Evolutionary conservation across 2,888 invertebrate genomes (phyloP).

Genomic region (Isoperla grammatica): DNA sequence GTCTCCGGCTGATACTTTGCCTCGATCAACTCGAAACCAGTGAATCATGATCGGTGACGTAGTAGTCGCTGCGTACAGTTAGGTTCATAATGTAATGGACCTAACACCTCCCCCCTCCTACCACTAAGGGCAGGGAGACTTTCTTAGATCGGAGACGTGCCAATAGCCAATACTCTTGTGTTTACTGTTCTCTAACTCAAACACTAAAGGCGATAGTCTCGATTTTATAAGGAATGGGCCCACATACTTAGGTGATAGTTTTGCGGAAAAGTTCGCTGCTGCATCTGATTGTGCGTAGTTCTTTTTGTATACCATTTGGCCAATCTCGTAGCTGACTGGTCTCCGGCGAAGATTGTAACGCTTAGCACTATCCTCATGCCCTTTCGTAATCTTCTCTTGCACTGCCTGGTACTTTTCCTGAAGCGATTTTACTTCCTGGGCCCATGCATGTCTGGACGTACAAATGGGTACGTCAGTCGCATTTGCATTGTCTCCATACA

Average conservation of each 20-base stretch:
- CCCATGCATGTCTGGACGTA: not conserved
- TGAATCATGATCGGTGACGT: too few relatives aligned
- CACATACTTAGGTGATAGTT: conserved; percentile 33
- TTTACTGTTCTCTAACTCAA: not conserved
- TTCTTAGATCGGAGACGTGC: not conserved
- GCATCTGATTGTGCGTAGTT: conserved; percentile 23
- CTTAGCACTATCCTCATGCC: not conserved
- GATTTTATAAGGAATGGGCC: conserved; percentile 28
- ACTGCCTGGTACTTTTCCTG: not conserved
- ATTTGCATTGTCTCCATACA: not conserved
- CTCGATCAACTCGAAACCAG: too few relatives aligned
- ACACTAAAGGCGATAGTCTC: not conserved
- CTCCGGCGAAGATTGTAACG: conserved; percentile 7
- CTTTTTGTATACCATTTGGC: conserved; percentile 1
- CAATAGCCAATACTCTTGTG: not conserved
- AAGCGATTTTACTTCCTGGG: not conserved
- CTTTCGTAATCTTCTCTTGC: not conserved
- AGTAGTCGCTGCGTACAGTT: too few relatives aligned
- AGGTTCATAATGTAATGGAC: too few relatives aligned
- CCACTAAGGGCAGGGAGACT: not conserved
- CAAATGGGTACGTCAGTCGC: too few relatives aligned
- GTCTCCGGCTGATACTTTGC: too few relatives aligned
- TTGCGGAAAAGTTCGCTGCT: conserved; percentile 28
- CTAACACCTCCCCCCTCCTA: too few relatives aligned
- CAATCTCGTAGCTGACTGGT: not conserved